Evolutionary conservation across 2,797 vertebrate genomes (phyloP), one percentile per base, ranked within the genome.

Genomic region (Corythornis leucogaster): DNA sequence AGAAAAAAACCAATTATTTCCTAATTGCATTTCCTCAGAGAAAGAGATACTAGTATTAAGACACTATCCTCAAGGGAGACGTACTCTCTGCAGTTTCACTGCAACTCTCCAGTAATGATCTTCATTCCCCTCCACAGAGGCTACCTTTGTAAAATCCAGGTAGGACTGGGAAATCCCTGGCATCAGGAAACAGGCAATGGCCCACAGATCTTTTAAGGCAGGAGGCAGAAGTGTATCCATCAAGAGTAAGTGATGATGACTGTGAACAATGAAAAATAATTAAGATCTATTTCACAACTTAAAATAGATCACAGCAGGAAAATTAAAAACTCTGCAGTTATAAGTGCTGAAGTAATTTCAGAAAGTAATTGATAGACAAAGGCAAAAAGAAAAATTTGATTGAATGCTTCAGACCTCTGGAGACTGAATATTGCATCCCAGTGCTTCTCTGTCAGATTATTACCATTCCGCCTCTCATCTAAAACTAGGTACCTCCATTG

Each of bases 131-230:
- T 99, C 98, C 8, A 95, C 98, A 79, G 98, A 97, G 3, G 98
- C 97, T 64, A 98, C 98, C 46, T 99, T 97, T 4, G 97, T 98
- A 73, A 98, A 98, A 96, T 98, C 98, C 50, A 98, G 96, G 94
- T 97, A 99, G 14, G 98, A 90, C 14, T 98, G 97, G 68, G 98
- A 99, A 95, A 99, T 98, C 67, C 98, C 98, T 8, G 99, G 98
- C 80, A 99, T 96, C 58, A 99, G 98, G 95, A 99, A 99, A 97
- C 98, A 98, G 82, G 98, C 98, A 98, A 98, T 98, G 89, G 98
- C 98, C 98, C 98, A 99, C 88, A 99, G 96, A 92, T 99, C 98
- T 95, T 98, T 97, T 53, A 99, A 97, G 24, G 98, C 98, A 80
- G 98, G 98, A 90, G 99, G 98, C 45, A 98, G 97, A 51, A 98